Base-by-base conservation (phyloP, 2,797 vertebrate species). In the Dromococcyx pavoninus region DNA sequence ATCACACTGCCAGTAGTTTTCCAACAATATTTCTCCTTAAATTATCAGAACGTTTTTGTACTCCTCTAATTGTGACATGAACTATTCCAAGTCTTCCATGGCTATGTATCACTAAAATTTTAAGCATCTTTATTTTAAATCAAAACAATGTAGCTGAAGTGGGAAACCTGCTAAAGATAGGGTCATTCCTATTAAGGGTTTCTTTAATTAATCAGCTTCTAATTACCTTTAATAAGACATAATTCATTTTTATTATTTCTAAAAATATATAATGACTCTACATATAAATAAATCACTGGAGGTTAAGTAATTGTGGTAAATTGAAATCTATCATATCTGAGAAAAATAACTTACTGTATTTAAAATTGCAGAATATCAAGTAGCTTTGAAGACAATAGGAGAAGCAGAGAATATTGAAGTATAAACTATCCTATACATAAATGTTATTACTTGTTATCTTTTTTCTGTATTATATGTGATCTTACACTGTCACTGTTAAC, bases 1-100 rank as follows among this genome's bases (percentile, higher is more conserved):
- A 80, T 81, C 80, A 79, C 43, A 79, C 50, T 91, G 57, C 74
- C 56, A 4, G 69, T 96, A 80, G 44, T 94, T 96, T 92, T 95
- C 93, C 92, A 96, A 86, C 83, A 94, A 92, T 94, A 95, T 95
- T 97, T 97, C 93, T 95, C 89, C 94, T 91, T 86, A 92, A 95
- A 97, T 95, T 95, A 92, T 84, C 77, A 72, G 89, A 87, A 80
- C 14, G 0, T 87, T 96, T 97, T 94, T 84, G 70, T 91, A 84
- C 90, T 89, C 41, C n/a, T 91, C 62, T 94, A 95, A 91, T 65
- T 93, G 82, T 77, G 53, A 84, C 79, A 91, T 69, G 85, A 81
- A 90, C 46, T 69, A 43, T 83, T 95, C 66, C 46, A 86, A 91
- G 60, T 28, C 16, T 90, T 92, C 17, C 16, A 61, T 66, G 62